Conservation (phyloP, 2,797 vertebrate species). For the Perdix hodgsoniae region DNA sequence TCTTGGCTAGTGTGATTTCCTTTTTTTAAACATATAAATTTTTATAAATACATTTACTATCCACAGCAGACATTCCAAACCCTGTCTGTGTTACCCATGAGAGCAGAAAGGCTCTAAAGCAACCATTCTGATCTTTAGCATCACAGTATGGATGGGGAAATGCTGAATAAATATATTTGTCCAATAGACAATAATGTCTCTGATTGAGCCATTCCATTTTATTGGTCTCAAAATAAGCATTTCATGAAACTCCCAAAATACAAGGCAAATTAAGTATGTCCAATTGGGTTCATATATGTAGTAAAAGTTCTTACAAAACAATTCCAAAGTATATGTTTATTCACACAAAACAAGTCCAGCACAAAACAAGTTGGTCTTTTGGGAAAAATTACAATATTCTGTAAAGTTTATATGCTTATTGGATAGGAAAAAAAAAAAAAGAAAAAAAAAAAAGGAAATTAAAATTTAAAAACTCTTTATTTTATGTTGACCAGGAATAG, state of each 20-base stretch:
- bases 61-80: conserved; percentile 60
- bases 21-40: conserved; percentile 60
- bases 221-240: conserved; percentile 71
- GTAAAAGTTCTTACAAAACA: conserved; percentile 77
- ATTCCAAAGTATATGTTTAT: conserved; percentile 70
- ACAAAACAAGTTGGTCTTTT: conserved; percentile 62
- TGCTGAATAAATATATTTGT: conserved; percentile 48
- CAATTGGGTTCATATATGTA: conserved; percentile 65
- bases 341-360: conserved; percentile 69
- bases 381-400: conserved; percentile 63
- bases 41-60: conserved; percentile 71
- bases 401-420: conserved; percentile 58
- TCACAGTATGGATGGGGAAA: conserved; percentile 71
- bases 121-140: conserved; percentile 65
- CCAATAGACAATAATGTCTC: conserved; percentile 73
- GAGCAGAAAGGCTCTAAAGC: conserved; percentile 74
- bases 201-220: conserved; percentile 63
- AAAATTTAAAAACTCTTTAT: neutral
- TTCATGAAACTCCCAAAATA: conserved; percentile 71
- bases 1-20: conserved; percentile 38
- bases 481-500: conserved; percentile 30
- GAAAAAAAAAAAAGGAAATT: neutral
- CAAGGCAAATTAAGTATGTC: conserved; percentile 69
- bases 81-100: conserved; percentile 62
- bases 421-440: neutral